Percentiles rank a stretch among this genome's conserved stretches.
These are phyloP conservation scores for Drosophila fuyamai DNA, from an alignment of 1,140 invertebrate species.

Conservation along the genomic window DNA sequence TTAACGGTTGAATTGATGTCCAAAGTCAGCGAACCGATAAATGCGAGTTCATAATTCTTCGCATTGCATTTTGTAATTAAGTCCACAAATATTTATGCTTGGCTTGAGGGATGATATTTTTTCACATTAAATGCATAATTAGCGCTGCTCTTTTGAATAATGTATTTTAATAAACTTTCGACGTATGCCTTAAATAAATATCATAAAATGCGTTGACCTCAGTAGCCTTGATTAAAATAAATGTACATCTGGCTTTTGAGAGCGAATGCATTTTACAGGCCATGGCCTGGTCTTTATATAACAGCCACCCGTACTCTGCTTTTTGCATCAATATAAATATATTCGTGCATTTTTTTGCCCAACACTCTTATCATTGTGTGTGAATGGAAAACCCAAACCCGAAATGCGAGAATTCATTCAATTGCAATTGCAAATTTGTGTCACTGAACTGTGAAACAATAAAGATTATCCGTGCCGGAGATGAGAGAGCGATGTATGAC, in stretches of 20 bases:
- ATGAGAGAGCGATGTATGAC: conserved; percentile 50
- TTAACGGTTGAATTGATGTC: conserved; percentile 26
- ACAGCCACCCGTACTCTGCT: background rate
- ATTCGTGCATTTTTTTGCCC: conserved; percentile 21
- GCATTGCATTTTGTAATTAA: conserved; percentile 59
- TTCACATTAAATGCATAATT: conserved; percentile 63
- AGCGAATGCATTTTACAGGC: conserved; percentile 25
- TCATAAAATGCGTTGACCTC: conserved; percentile 22
- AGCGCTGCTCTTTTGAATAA: conserved; percentile 32
- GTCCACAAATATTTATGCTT: conserved; percentile 60
- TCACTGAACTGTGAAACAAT: conserved; percentile 60
- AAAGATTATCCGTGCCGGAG: conserved; percentile 54
- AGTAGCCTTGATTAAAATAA: conserved; percentile 29
- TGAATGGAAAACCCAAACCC: conserved; percentile 39
- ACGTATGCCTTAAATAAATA: conserved; percentile 40
- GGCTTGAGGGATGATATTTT: conserved; percentile 27
- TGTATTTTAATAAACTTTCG: conserved; percentile 60
- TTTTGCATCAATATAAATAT: conserved; percentile 24
- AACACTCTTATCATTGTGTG: conserved; percentile 36
- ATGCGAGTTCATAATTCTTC: conserved; percentile 55
- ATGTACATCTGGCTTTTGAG: conserved; percentile 18
- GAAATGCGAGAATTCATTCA: conserved; percentile 52
- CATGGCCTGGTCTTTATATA: conserved; percentile 10
- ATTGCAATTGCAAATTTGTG: conserved; percentile 59
- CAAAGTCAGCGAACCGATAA: conserved; percentile 48